Base-by-base conservation (phyloP, 1,140 invertebrate species). In the Zaprionus gabonicus region DNA sequence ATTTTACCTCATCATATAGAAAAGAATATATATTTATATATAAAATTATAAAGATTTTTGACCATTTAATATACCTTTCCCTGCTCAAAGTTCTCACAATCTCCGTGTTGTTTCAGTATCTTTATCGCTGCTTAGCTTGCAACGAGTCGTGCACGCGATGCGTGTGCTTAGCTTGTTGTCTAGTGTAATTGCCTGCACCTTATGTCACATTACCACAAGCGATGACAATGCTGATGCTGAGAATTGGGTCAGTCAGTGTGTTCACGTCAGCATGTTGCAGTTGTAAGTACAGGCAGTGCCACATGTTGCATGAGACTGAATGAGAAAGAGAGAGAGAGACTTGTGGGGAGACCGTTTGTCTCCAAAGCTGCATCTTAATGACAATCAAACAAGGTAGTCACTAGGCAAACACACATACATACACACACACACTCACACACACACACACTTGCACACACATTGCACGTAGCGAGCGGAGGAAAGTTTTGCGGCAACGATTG, bases 131-230 rank as follows among this genome's bases (percentile, higher is more conserved):
- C 10, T 51, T 1, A 25, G 20, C 46, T 17, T 25, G 46, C 3
- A 51, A 25, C 46, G 20, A 23, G 12, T 13, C 46, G 1, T 13
- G 46, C 46, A 51, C 46, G 46, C 46, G 46, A 51, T 51, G 46
- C 46, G 13, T 53, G 49, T 65, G 41, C 56, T 15, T 65, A 53
- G 20, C 53, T 49, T 84, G 84, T 76, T 78, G 84, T 31, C 27
- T 56, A 88, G 84, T 83, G 78, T 88, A 84, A 81, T 80, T 83
- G 80, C 59, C 67, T 75, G 74, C 83, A 84, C 81, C 84, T 88
- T 88, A 88, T 88, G 84, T 88, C 85, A 84, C 78, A 87, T 88
- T 88, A 87, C 81, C 81, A 86, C 80, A 83, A 72, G 73, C 60
- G 80, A 88, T 86, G 83, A 83, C 83, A 86, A 88, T 80, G 73